A percentile compares a stretch with the other conserved stretches of the same genome.
These are phyloP conservation scores for Drosophila setifemur DNA, from an alignment of 1,140 invertebrate species.

Conservation along the genomic window DNA sequence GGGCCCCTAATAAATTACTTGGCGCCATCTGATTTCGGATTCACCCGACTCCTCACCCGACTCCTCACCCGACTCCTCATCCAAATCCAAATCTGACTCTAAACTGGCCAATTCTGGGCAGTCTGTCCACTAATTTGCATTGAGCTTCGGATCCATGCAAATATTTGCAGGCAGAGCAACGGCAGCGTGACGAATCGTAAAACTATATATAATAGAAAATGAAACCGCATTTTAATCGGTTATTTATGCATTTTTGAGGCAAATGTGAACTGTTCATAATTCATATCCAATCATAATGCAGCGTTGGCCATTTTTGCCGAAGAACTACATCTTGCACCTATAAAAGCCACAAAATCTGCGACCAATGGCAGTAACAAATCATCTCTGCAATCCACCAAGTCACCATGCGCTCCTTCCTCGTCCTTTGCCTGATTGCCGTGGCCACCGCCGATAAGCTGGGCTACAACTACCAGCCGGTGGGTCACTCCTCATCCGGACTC, in stretches of 20 bases:
- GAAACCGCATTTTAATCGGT: conserved; percentile 45
- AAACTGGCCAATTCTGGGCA: conserved; percentile 18
- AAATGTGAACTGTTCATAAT: conserved; percentile 46
- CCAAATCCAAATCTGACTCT: neutral
- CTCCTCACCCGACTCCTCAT: conserved; percentile 3
- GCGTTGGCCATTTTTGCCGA: conserved; percentile 4
- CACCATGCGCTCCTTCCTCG: conserved; percentile 59
- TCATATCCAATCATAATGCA: conserved; percentile 37
- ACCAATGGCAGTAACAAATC: conserved; percentile 48
- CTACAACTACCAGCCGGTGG: conserved; percentile 75
- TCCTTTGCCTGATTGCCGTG: conserved; percentile 56
- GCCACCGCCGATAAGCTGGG: conserved; percentile 71
- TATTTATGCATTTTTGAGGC: conserved; percentile 61
- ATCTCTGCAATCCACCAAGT: conserved; percentile 34
- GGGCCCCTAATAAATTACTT: conserved; percentile 76
- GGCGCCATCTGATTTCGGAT: conserved; percentile 61
- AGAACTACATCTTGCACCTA: conserved; percentile 53
- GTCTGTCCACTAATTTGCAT: conserved; percentile 59
- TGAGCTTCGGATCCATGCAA: conserved; percentile 15
- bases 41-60: conserved; percentile 15
- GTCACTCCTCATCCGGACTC: conserved; percentile 60
- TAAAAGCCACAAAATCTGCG: conserved; percentile 35
- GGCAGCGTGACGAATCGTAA: conserved; percentile 49
- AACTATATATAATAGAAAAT: conserved; percentile 50
- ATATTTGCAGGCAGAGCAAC: conserved; percentile 40